phyloP scores from a whole-genome alignment of 2,888 invertebrate species.

The Platycheirus rosarum region DNA sequence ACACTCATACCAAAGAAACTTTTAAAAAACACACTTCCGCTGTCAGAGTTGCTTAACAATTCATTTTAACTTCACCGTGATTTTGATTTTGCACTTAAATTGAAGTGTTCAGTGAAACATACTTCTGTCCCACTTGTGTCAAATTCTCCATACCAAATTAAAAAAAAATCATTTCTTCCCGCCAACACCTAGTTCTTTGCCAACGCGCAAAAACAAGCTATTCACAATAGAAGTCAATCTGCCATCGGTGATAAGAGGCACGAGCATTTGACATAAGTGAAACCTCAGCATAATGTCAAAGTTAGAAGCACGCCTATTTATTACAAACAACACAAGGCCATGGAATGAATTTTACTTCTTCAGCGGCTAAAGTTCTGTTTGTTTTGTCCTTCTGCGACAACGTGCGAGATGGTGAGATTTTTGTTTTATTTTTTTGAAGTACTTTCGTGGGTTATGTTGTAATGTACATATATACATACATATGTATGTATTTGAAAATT shows the following conservation, averaged over 20 bases:
- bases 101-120: too few relatives aligned
- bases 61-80: too few relatives aligned
- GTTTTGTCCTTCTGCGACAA: conserved; percentile 33
- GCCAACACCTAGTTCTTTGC: too few relatives aligned
- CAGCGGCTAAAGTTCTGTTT: conserved; percentile 50
- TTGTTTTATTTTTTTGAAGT: conserved; percentile 39
- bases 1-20: too few relatives aligned
- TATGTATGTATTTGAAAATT: too few relatives aligned
- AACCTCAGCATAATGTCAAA: conserved; percentile 51
- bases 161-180: too few relatives aligned
- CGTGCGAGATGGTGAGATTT: conserved; percentile 5
- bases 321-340: conserved; percentile 30
- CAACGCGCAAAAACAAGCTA: background rate
- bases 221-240: conserved; percentile 1
- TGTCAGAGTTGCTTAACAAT: too few relatives aligned
- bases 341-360: conserved; percentile 53
- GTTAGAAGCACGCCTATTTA: conserved; percentile 46
- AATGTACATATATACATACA: conserved; percentile 42
- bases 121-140: too few relatives aligned
- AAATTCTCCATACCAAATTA: too few relatives aligned
- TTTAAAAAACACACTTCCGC: too few relatives aligned
- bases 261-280: conserved; percentile 44
- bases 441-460: conserved; percentile 13
- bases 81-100: too few relatives aligned
- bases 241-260: conserved; percentile 2